A percentile compares a stretch with the other conserved stretches of the same genome.
These are phyloP conservation scores for Psylliodes chrysocephalus DNA, from an alignment of 2,888 invertebrate species.

Conservation along the genomic window DNA sequence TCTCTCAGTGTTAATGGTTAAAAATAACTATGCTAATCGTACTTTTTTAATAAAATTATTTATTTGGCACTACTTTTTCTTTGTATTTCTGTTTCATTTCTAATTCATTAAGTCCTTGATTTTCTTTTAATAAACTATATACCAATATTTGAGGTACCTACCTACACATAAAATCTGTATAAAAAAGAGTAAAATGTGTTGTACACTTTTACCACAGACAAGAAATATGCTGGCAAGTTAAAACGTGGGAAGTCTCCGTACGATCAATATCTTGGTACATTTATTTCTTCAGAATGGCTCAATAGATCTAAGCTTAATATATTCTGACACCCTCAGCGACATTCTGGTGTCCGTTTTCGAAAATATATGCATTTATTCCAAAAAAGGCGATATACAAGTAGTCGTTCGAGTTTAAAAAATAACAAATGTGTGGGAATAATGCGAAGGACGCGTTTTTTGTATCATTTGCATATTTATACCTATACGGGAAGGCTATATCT, in stretches of 20 bases:
- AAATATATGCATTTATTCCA: constrained; percentile 32
- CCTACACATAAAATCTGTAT: no score
- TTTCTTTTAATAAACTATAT: no score
- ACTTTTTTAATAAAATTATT: no score
- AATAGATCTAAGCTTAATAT: constrained; percentile 9
- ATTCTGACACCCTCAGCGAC: constrained; percentile 3
- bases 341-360: constrained; percentile 10
- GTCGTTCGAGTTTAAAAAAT: constrained; percentile 31
- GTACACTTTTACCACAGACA: no score
- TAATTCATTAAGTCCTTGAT: no score
- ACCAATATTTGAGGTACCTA: no score
- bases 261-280: not conserved
- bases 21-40: no score
- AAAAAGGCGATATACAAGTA: constrained; percentile 29
- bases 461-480: constrained; percentile 32
- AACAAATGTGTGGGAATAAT: constrained; percentile 32
- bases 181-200: not conserved
- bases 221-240: no score
- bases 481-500: constrained; percentile 28
- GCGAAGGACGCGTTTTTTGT: constrained; percentile 28
- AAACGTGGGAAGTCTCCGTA: not conserved
- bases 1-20: no score
- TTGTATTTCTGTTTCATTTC: no score
- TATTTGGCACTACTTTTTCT: no score
- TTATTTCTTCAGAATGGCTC: constrained; percentile 12